phyloP scores from a whole-genome alignment of 2,888 invertebrate species.

The Hecatera dysodea region DNA sequence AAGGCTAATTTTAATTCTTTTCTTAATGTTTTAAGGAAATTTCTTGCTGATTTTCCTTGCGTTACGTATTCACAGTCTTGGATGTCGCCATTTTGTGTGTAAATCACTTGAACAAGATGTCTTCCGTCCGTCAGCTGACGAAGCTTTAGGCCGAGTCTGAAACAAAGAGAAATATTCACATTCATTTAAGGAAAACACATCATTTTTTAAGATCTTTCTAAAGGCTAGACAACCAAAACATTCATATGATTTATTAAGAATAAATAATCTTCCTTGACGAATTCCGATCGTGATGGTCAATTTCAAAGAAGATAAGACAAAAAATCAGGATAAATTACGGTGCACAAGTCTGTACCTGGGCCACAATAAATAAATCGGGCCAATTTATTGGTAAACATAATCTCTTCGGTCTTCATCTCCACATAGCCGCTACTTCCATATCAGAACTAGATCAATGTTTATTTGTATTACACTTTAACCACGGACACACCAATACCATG shows the following conservation, averaged over 20 bases:
- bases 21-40: constrained; percentile 91
- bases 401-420: neutral
- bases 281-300: too few relatives aligned
- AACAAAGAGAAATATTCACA: constrained; percentile 73
- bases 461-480: constrained; percentile 13
- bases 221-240: neutral
- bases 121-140: constrained; percentile 93
- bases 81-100: constrained; percentile 90
- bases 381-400: neutral
- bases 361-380: too few relatives aligned
- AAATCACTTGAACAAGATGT: constrained; percentile 93
- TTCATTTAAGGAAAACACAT: neutral
- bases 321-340: too few relatives aligned
- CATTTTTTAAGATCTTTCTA: neutral
- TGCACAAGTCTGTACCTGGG: too few relatives aligned
- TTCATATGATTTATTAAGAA: too few relatives aligned
- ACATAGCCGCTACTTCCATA: neutral
- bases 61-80: constrained; percentile 93
- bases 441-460: neutral
- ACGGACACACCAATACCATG: constrained; percentile 24
- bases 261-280: too few relatives aligned
- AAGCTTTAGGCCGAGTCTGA: constrained; percentile 90
- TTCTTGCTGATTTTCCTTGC: constrained; percentile 88
- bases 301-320: too few relatives aligned
- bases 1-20: constrained; percentile 89